phyloP scores from a whole-genome alignment of 2,113 vertebrate genomes.

The Apodemus speciosus region DNA sequence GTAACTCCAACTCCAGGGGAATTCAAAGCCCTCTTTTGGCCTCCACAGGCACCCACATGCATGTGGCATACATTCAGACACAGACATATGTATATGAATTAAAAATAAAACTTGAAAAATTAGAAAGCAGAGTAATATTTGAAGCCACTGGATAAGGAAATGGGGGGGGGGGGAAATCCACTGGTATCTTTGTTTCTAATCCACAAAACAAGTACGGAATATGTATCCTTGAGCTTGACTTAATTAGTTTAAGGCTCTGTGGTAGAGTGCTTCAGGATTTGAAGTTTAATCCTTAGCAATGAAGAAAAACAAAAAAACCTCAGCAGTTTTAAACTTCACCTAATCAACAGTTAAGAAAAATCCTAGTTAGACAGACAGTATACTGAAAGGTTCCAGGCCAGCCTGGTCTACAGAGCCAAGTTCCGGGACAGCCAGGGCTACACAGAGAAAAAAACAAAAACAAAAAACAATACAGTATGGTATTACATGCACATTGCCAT shows the following conservation, averaged over 20 bases:
- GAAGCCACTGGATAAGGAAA: conserved; percentile 31
- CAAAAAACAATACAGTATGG: no score
- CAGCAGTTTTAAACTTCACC: conserved; percentile 14
- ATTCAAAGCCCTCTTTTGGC: background rate
- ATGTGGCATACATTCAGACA: background rate
- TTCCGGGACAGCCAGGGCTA: no score
- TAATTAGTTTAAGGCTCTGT: background rate
- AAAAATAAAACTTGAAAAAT: background rate
- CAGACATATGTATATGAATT: background rate
- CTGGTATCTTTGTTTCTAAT: background rate
- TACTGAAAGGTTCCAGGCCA: no score
- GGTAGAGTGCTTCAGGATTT: background rate
- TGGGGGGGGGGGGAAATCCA: background rate
- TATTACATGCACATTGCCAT: background rate
- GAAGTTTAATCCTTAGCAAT: background rate
- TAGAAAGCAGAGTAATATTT: background rate
- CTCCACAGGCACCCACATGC: background rate
- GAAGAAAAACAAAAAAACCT: background rate
- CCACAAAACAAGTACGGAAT: background rate
- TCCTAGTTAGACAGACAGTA: background rate
- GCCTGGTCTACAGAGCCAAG: no score
- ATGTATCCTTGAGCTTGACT: background rate
- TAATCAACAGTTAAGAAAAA: background rate
- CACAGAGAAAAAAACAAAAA: no score
- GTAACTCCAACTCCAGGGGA: background rate